Base-by-base conservation (phyloP, 2,797 vertebrate genomes). In the Dendrocincla tyrannina region DNA sequence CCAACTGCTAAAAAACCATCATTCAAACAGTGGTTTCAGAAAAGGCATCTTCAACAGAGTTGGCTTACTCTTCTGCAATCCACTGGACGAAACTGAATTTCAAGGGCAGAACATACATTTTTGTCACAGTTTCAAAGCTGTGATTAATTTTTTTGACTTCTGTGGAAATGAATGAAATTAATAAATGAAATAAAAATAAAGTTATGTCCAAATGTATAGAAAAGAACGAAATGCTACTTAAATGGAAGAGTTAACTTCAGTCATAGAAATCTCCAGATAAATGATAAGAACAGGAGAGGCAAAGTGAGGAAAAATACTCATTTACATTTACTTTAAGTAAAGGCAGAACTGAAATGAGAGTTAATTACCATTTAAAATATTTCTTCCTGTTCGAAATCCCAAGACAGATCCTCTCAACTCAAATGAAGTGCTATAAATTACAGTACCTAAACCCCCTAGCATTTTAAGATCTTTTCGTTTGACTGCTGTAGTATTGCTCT, bases 131-230 rank as follows among this genome's bases (percentile, higher is more conserved):
- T 46, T 67, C 4, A 67, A 70, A 78, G 18, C 18, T 58, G 7
- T 39, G 22, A 55, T 46, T 18, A 39, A 25, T 60, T 35, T 14
- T 14, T 60, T 37, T 30, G 30, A 47, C 6, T 55, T 60, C 27
- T 30, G 22, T 20, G 16, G 24, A 16, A 11, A 17, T 11, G 1
- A 46, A 79, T 23, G 37, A 32, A 55, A 84, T 3, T 20, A 60
- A 24, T 44, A 69, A 56, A 49, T 9, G 2, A 27, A 58, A 63
- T 35, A 18, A 30, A 27, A 12, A 13, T 2, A 0, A 42, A 25
- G 7, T 13, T 42, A 37, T 0, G 1, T 25, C 15, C 6, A 59
- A 77, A 46, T 11, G 0, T 19, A 73, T 12, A 58, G 17, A 41
- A 59, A 74, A 82, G 2, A 75, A 62, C 16, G 2, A 63, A 75